These are phyloP conservation scores for Hybognathus amarus DNA, from an alignment of 2,797 vertebrate species.

Conservation along the genomic window DNA sequence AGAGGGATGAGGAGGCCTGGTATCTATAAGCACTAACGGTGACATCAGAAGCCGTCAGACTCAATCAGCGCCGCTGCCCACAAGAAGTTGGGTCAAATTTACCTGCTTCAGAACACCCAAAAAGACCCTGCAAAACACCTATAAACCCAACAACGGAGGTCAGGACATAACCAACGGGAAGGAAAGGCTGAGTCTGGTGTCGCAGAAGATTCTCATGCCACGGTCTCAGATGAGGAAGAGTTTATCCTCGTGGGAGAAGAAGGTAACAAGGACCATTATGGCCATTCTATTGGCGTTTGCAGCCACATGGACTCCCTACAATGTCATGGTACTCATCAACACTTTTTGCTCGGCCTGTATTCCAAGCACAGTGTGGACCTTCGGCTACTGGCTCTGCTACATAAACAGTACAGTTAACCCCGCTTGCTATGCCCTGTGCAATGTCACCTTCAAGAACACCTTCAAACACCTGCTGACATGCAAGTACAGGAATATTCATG, in stretches of 20 bases:
- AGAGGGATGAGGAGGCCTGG: constrained; percentile 59
- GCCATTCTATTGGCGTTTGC: constrained; percentile 96
- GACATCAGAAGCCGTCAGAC: constrained; percentile 20
- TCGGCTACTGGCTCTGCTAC: constrained; percentile 98
- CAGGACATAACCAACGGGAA: constrained; percentile 77
- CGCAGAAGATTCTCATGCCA: constrained; percentile 54
- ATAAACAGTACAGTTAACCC: constrained; percentile 99
- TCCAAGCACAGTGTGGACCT: constrained; percentile 90
- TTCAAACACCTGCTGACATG: constrained; percentile 95
- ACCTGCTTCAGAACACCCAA: constrained; percentile 72
- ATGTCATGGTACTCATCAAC: constrained; percentile 96
- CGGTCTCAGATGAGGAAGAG: constrained; percentile 77
- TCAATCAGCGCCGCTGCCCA: constrained; percentile 13
- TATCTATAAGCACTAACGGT: constrained; percentile 45
- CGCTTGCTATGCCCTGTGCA: constrained; percentile 96
- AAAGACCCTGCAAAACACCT: constrained; percentile 77
- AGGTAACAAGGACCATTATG: constrained; percentile 96
- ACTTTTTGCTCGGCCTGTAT: constrained; percentile 91
- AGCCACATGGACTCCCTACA: constrained; percentile 95
- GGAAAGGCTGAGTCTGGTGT: constrained; percentile 80
- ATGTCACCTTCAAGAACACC: constrained; percentile 96
- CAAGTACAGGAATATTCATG: constrained; percentile 93
- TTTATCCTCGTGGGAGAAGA: constrained; percentile 88
- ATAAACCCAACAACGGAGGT: constrained; percentile 69
- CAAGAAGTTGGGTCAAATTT: constrained; percentile 57